Evolutionary conservation across 2,797 vertebrate species (phyloP).

Genomic region (Coccyzus lansbergi): DNA sequence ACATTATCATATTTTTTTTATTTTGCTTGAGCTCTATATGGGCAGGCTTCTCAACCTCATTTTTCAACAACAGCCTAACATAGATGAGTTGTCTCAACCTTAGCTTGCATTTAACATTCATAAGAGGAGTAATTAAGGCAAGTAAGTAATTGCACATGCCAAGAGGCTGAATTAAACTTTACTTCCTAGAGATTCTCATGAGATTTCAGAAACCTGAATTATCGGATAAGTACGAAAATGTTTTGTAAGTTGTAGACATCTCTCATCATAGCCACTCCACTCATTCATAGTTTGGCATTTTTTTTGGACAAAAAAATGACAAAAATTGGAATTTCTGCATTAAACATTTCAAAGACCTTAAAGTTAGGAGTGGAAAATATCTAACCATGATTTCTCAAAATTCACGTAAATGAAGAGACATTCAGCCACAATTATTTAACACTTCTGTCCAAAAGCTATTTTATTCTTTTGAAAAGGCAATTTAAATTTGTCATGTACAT

Average conservation of each 20-base stretch:
- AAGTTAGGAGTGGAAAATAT: neutral
- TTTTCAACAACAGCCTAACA: neutral
- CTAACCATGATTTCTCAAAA: neutral
- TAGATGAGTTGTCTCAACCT: neutral
- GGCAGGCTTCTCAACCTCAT: neutral
- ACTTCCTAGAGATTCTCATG: neutral
- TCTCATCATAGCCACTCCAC: neutral
- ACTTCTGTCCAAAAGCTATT: neutral
- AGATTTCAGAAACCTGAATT: neutral
- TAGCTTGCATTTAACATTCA: neutral
- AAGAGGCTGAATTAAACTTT: neutral
- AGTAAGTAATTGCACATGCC: neutral
- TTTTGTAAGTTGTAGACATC: neutral
- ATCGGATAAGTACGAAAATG: neutral
- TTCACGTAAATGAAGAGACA: neutral
- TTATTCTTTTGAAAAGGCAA: neutral
- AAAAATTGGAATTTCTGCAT: neutral
- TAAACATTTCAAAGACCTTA: neutral
- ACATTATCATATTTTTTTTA: neutral
- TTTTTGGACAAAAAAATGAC: neutral
- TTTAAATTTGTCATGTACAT: neutral
- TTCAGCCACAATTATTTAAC: neutral
- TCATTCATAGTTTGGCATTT: neutral
- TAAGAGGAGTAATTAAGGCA: conserved; percentile 13
- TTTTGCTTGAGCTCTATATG: neutral